Evolutionary conservation across 2,888 invertebrate genomes (phyloP).

Genomic region (Torymus auratus): DNA sequence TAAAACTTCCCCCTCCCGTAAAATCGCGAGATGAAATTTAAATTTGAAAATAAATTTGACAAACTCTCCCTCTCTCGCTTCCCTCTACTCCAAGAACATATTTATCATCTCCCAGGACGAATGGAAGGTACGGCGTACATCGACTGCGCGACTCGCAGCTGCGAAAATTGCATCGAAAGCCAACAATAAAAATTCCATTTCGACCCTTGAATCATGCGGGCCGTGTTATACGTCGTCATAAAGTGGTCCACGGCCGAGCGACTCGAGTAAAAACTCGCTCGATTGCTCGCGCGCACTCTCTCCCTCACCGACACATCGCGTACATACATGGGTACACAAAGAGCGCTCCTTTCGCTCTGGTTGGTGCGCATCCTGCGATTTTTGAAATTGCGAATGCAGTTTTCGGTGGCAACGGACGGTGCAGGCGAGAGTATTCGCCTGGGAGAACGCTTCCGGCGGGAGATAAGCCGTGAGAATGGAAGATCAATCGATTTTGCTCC

Average conservation of each 20-base stretch:
- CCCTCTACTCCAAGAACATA: not conserved
- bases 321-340: not conserved
- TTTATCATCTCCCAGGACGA: conserved; percentile 19
- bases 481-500: no score
- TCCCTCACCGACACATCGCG: no score
- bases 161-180: conserved; percentile 5
- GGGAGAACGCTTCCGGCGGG: no score
- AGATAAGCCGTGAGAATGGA: no score
- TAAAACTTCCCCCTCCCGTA: no score
- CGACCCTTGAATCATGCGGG: not conserved
- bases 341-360: not conserved
- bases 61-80: no score
- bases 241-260: conserved; percentile 11
- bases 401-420: not conserved
- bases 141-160: not conserved
- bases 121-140: not conserved
- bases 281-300: conserved; percentile 8
- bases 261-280: conserved; percentile 10
- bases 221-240: not conserved
- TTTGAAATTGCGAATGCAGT: conserved; percentile 10
- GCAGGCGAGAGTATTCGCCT: no score
- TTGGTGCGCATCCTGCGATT: not conserved
- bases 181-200: conserved; percentile 38
- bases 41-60: no score
- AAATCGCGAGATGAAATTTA: no score